Conservation (phyloP, 2,888 invertebrate genomes). For the Sthenelais limicola region DNA sequence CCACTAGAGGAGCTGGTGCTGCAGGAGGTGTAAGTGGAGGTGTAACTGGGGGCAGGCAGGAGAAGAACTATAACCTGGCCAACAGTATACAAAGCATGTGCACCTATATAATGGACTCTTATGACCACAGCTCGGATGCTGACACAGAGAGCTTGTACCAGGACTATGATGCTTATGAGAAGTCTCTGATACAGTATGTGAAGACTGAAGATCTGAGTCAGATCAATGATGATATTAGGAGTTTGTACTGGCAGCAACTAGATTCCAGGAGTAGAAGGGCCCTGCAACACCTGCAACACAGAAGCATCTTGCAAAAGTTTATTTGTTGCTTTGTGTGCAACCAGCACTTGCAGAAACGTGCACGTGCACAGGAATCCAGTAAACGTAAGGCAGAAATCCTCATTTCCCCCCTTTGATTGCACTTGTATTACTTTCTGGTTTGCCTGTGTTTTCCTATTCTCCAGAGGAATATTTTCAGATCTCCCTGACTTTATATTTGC, state of each 20-base stretch:
- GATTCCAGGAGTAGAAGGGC: conserved; percentile 15
- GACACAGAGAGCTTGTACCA: conserved; percentile 44
- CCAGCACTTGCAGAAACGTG: neutral
- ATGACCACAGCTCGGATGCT: conserved; percentile 38
- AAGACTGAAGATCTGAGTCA: conserved; percentile 33
- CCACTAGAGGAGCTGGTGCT: neutral
- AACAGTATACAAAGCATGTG: conserved; percentile 44
- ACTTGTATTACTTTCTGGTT: too few species aligned
- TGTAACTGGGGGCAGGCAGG: neutral
- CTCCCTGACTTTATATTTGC: too few species aligned
- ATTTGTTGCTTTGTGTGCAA: conserved; percentile 44
- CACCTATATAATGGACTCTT: conserved; percentile 37
- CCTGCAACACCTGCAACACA: conserved; percentile 19
- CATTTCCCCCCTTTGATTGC: too few species aligned
- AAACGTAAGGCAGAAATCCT: too few species aligned
- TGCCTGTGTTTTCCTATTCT: too few species aligned
- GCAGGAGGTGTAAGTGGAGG: neutral
- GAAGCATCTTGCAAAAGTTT: conserved; percentile 24
- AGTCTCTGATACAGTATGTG: conserved; percentile 43
- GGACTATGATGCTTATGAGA: conserved; percentile 41
- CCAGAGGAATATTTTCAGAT: too few species aligned
- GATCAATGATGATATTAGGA: conserved; percentile 41
- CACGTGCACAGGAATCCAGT: too few species aligned
- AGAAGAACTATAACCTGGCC: conserved; percentile 3
- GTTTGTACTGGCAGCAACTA: conserved; percentile 42